phyloP scores from a whole-genome alignment of 2,113 vertebrate species.

The Ceratotherium simum region DNA sequence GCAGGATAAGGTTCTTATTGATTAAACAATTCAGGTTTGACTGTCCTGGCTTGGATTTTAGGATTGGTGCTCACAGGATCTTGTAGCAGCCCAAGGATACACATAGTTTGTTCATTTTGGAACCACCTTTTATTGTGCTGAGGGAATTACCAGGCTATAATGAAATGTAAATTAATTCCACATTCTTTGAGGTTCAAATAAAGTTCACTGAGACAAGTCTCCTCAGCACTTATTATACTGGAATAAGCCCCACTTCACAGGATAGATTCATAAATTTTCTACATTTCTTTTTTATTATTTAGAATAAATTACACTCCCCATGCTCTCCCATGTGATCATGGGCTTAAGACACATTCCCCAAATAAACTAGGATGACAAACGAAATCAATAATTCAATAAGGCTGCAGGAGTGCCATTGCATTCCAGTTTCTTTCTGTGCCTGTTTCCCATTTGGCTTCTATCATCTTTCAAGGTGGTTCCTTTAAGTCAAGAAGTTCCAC shows the following conservation, averaged over 20 bases:
- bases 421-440: not conserved
- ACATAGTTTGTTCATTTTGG: not conserved
- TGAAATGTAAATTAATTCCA: slow-evolving; percentile 79
- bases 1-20: not conserved
- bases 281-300: slow-evolving; percentile 63
- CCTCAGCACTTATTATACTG: not conserved
- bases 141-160: slow-evolving; percentile 66
- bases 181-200: slow-evolving; percentile 72
- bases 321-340: not conserved
- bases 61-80: not conserved
- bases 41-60: slow-evolving; percentile 15
- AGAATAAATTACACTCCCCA: slow-evolving; percentile 47
- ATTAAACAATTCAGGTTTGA: slow-evolving; percentile 27
- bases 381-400: slow-evolving; percentile 44
- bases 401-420: not conserved
- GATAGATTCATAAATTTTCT: slow-evolving; percentile 26
- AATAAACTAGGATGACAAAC: slow-evolving; percentile 58
- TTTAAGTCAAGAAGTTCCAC: not conserved
- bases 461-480: not conserved
- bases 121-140: slow-evolving; percentile 16
- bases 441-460: not conserved
- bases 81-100: not conserved
- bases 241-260: not conserved
- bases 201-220: slow-evolving; percentile 74
- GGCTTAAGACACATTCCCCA: slow-evolving; percentile 32